phyloP scores from a whole-genome alignment of 2,888 invertebrate genomes.

The Lochmaea capreae region DNA sequence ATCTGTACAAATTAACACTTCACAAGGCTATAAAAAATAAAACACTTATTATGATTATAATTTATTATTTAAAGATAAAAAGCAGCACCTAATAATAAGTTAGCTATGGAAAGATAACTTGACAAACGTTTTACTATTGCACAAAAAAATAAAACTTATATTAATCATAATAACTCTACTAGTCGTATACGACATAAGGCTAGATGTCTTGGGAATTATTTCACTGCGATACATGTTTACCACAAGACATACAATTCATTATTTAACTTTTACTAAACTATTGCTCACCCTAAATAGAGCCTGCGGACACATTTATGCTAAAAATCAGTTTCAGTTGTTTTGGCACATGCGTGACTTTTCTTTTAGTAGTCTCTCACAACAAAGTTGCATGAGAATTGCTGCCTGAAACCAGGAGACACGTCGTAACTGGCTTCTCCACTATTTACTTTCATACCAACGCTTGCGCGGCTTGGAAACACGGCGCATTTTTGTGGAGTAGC shows the following conservation, averaged over 20 bases:
- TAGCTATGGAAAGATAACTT: conserved; percentile 59
- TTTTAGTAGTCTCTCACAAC: too few relatives aligned
- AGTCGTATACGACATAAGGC: conserved; percentile 65
- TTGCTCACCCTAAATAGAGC: conserved; percentile 22
- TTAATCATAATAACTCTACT: conserved; percentile 55
- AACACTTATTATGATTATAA: conserved; percentile 49
- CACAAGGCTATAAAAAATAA: conserved; percentile 21
- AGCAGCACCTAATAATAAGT: conserved; percentile 62
- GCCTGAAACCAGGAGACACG: too few relatives aligned
- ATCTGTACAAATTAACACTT: neutral
- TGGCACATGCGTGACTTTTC: neutral
- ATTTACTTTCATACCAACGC: too few relatives aligned
- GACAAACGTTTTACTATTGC: conserved; percentile 59
- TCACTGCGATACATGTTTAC: conserved; percentile 27
- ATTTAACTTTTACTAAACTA: conserved; percentile 43
- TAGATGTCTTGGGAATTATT: conserved; percentile 57
- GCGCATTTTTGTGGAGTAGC: too few relatives aligned
- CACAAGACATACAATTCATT: conserved; percentile 42
- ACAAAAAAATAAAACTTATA: conserved; percentile 55
- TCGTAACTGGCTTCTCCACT: too few relatives aligned
- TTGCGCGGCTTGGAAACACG: too few relatives aligned
- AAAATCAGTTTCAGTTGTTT: conserved; percentile 3
- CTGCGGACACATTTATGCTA: neutral
- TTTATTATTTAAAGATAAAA: conserved; percentile 62
- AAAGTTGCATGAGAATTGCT: too few relatives aligned